Evolutionary conservation across 2,113 vertebrate species (phyloP).

Genomic region (Semnornis frantzii): DNA sequence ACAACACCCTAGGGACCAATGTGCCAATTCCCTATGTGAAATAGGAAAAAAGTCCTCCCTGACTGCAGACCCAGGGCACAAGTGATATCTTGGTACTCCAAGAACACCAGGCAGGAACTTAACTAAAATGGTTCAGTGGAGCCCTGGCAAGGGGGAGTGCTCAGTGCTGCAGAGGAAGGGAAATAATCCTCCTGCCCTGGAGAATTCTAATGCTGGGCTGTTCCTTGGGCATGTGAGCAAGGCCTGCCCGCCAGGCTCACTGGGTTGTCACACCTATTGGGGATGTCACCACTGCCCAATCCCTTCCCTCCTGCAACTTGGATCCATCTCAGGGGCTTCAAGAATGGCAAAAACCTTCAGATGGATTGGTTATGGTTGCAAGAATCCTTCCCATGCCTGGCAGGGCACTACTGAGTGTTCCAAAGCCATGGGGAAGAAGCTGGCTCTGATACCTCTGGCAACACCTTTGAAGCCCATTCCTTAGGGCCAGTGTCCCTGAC

Average conservation of each 20-base stretch:
- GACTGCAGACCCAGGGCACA: background rate
- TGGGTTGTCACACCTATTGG: background rate
- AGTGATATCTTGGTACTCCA: background rate
- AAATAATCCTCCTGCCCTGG: background rate
- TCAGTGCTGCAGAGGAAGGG: background rate
- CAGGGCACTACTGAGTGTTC: background rate
- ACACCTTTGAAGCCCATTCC: background rate
- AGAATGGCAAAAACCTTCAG: background rate
- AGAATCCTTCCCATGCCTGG: background rate
- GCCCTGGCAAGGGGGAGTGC: background rate
- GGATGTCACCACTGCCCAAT: background rate
- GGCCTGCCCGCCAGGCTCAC: background rate
- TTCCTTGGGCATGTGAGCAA: background rate
- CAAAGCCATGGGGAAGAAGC: background rate
- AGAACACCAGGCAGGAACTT: background rate
- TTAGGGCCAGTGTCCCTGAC: background rate
- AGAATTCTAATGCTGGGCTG: background rate
- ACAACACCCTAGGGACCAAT: no score
- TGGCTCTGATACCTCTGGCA: no score
- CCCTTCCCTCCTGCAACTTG: background rate
- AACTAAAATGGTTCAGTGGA: background rate
- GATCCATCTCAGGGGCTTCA: no score
- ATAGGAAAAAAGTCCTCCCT: background rate
- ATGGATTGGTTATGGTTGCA: fast-evolving
- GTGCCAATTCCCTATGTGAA: no score